A percentile compares a stretch with the other conserved stretches of the same genome.
Conservation (phyloP, 1,140 invertebrate genomes). For the Cardiocondyla obscurior region DNA sequence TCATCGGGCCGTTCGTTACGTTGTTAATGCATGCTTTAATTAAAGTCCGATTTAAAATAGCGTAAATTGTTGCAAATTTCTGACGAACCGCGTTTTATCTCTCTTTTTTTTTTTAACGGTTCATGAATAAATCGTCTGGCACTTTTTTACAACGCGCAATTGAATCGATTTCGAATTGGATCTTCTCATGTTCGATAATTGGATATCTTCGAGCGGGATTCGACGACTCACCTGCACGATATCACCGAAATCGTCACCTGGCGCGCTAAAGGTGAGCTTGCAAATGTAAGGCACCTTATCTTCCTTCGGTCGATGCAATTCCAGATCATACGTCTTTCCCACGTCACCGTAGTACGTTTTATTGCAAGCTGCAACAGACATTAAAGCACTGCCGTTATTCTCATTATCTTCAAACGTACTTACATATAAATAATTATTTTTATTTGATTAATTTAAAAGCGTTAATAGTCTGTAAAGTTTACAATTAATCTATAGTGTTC, state of each 20-base stretch:
- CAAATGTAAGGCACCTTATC: slow-evolving; percentile 93
- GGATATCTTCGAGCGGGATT: background rate
- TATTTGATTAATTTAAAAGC: background rate
- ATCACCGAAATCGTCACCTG: slow-evolving; percentile 92
- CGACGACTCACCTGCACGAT: slow-evolving; percentile 89
- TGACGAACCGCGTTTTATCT: background rate
- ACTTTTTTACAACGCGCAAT: background rate
- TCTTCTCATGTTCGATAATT: background rate
- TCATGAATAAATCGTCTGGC: background rate
- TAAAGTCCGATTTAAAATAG: slow-evolving; percentile 26
- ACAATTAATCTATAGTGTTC: background rate
- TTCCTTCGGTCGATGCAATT: slow-evolving; percentile 91
- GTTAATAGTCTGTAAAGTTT: background rate
- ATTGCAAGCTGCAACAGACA: slow-evolving; percentile 90
- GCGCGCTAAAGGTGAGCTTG: slow-evolving; percentile 93
- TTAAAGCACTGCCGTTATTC: background rate
- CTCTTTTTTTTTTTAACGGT: slow-evolving; percentile 7
- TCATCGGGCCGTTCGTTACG: slow-evolving; percentile 31
- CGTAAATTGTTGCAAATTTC: slow-evolving; percentile 38
- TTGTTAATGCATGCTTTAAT: slow-evolving; percentile 50
- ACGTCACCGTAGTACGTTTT: slow-evolving; percentile 93
- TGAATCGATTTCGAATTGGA: background rate
- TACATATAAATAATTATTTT: background rate
- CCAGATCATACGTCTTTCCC: slow-evolving; percentile 91
- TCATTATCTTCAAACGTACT: background rate